phyloP scores from a whole-genome alignment of 2,113 vertebrate genomes.

The Gnathonemus echidnorhynchus region DNA sequence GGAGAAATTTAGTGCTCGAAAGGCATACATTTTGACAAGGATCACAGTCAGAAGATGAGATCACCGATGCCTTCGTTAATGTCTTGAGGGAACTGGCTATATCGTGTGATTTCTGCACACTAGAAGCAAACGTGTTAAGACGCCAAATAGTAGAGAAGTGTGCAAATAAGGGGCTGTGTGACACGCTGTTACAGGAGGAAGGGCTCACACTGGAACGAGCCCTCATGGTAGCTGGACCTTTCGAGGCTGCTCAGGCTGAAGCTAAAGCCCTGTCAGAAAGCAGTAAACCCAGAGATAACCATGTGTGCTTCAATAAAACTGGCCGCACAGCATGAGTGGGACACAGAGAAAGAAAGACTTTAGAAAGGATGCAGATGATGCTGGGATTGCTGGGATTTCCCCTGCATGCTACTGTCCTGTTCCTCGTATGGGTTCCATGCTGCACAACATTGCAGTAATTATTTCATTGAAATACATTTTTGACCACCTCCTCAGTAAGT shows the following conservation, averaged over 20 bases:
- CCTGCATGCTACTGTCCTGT: not conserved
- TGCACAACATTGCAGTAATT: no score
- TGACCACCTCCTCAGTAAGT: no score
- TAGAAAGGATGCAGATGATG: not conserved
- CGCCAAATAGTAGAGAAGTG: not conserved
- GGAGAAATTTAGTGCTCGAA: constrained; percentile 15
- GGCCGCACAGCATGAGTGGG: not conserved
- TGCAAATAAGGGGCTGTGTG: not conserved
- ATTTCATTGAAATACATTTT: no score
- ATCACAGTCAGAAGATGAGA: constrained; percentile 12
- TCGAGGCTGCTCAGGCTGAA: constrained; percentile 15
- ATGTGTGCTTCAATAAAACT: not conserved
- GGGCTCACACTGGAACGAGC: constrained; percentile 15
- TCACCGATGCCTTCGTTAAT: constrained; percentile 14
- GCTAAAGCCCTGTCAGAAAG: not conserved
- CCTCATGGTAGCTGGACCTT: not conserved
- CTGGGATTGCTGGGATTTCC: not conserved
- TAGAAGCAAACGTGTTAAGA: not conserved
- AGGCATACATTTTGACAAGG: constrained; percentile 18
- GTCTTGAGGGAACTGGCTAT: constrained; percentile 15
- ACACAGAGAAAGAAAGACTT: not conserved
- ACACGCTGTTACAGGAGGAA: constrained; percentile 14
- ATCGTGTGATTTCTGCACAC: not conserved
- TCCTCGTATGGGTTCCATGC: not conserved
- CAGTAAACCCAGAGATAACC: not conserved